A percentile compares a stretch with the other conserved stretches of the same genome.
These are phyloP conservation scores for Rutpela maculata DNA, from an alignment of 2,888 invertebrate genomes.

Conservation along the genomic window DNA sequence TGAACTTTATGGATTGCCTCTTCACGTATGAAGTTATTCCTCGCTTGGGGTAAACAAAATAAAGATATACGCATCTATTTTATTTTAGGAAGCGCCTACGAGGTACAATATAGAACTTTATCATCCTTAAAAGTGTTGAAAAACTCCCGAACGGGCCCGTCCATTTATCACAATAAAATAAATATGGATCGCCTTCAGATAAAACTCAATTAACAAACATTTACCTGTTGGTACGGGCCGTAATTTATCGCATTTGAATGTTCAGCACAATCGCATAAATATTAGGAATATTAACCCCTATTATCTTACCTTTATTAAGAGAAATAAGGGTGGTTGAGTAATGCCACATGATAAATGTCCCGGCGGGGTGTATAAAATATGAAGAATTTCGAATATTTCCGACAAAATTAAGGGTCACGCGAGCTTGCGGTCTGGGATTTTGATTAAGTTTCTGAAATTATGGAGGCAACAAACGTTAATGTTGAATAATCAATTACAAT, in stretches of 20 bases:
- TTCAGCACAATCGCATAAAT: conserved; percentile 50
- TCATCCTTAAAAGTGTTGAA: background rate
- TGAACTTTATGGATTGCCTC: conserved; percentile 5
- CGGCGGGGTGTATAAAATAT: conserved; percentile 52
- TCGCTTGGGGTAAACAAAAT: background rate
- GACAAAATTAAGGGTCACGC: conserved; percentile 46
- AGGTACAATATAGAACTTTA: background rate
- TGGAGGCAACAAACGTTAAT: conserved; percentile 36
- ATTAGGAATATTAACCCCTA: conserved; percentile 58
- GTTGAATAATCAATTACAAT: conserved; percentile 34
- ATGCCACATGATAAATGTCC: conserved; percentile 58
- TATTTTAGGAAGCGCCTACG: background rate
- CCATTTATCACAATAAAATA: conserved; percentile 28
- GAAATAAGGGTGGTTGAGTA: conserved; percentile 52
- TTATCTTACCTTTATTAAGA: conserved; percentile 58
- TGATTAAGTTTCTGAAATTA: conserved; percentile 46
- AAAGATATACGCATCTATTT: background rate
- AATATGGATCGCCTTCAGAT: conserved; percentile 36
- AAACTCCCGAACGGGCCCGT: background rate
- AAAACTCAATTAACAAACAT: conserved; percentile 25
- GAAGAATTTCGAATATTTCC: conserved; percentile 57
- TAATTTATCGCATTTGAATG: conserved; percentile 40
- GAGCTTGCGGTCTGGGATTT: conserved; percentile 42
- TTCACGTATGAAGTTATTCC: background rate
- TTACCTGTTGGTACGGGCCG: conserved; percentile 47